Evolutionary conservation across 2,888 invertebrate genomes (phyloP), one percentile per base, ranked within the genome.

Genomic region (Magallana nippona): DNA sequence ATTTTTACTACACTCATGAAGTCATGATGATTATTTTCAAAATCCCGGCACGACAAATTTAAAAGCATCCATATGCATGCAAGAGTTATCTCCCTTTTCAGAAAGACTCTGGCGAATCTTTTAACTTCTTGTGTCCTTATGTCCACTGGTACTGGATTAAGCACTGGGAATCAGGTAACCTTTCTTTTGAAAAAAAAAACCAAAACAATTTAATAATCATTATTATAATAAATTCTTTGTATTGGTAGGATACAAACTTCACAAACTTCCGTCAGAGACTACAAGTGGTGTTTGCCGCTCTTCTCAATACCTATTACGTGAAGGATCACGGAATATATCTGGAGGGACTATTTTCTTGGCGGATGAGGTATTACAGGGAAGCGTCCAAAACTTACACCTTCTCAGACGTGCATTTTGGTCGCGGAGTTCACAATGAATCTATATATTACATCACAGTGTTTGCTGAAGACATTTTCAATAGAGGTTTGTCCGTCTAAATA

Each of bases 401-500:
- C 11, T 27, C 71, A 2, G 32, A 71, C 27, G 71, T 71, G 27
- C 71, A 71, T 13, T 71, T 71, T 71, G 71, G 71, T 15, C 71
- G 27, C 15, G 71, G 71, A 13, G 15, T 71, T 32, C 71, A 27
- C 32, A 71, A 71, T 32, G 27, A 71, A 27, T 71, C 71, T 13
- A 5, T 27, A 13, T 71, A 71, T 32, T 71, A 27, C 71, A 71
- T 71, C 22, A 71, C 27, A 71, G 22, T 71, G 27, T 71, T 71
- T 71, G 71, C 71, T 15, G 71, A 71, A 32, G 71, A 71, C 32
- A 71, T 71, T 15, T 71, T 71, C 27, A 71, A 71, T 71, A 27
- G 13, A 27, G 71, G 71, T 71, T 22, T 27, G 71, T 44, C 44
- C 44, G 44, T 44, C 44, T 44, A 44, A 8, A 44, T 44, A 44